Conservation (phyloP, 1,140 invertebrate species). For the Drosophila kurseongensis region DNA sequence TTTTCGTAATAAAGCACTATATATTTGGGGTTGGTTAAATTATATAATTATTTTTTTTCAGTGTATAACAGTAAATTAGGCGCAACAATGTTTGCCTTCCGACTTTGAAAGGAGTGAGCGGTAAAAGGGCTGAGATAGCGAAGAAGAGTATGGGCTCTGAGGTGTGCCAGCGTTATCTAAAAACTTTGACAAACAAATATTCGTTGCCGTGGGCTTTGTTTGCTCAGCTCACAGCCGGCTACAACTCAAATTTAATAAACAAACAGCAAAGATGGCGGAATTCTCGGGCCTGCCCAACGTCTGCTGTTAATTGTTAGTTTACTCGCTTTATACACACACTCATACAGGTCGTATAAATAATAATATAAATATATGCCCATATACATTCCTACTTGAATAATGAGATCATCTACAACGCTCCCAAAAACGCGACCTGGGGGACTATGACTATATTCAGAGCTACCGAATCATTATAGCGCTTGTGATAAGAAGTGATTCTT, state of each 20-base stretch:
- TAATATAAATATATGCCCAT: conserved; percentile 48
- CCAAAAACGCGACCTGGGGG: conserved; percentile 16
- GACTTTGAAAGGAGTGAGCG: conserved; percentile 6
- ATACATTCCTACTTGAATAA: conserved; percentile 32
- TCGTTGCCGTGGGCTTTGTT: conserved; percentile 70
- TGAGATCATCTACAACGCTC: conserved; percentile 37
- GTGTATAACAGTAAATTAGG: conserved; percentile 74
- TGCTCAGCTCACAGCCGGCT: conserved; percentile 54
- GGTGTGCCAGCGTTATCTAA: conserved; percentile 71
- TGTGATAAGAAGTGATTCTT: conserved; percentile 37
- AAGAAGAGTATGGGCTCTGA: not conserved
- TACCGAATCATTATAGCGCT: conserved; percentile 20
- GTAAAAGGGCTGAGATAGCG: not conserved
- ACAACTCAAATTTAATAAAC: conserved; percentile 71
- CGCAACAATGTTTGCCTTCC: conserved; percentile 66
- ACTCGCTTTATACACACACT: conserved; percentile 41
- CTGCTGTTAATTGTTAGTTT: conserved; percentile 79
- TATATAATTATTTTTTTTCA: not conserved
- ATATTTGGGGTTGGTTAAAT: not conserved
- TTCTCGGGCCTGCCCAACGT: conserved; percentile 45
- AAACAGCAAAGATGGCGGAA: conserved; percentile 67
- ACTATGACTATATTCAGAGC: conserved; percentile 26
- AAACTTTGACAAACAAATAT: conserved; percentile 81
- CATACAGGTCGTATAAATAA: conserved; percentile 30
- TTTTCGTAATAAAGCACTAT: too few relatives aligned